Base-by-base conservation (phyloP, 2,888 invertebrate species). In the Drosophila prolongata region DNA sequence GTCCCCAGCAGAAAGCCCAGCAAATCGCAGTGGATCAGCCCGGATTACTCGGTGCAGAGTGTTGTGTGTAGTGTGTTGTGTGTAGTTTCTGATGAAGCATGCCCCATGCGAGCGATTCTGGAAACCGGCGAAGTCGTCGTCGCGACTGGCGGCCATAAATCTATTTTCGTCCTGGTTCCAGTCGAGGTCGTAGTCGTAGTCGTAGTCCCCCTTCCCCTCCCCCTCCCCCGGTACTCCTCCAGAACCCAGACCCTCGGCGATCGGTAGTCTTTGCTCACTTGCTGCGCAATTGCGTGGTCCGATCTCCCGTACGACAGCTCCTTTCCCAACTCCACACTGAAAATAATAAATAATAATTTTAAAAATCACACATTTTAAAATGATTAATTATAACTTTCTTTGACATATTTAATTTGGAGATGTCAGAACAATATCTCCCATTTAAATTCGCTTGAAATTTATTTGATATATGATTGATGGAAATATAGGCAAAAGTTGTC, bases 151-250 rank as follows among this genome's bases (percentile, higher is more conserved):
- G 81, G 87, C 76, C 75, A 87, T 85, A 85, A 88, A 85, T 85
- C 85, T 85, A 85, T 85, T 85, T 88, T 88, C 72, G 76, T 88
- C 75, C 89, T 86, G 79, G 27, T 61, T 80, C 69, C 78, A 83
- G 77, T 65, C 69, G 57, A 71, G 75, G 81, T 73, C 56, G 30
- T 30, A 30, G 30, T 65, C 69, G 57, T 73, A 77, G 81, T 71
- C 56, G 30, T 30, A 30, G 30, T 1, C 43, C 75, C 62, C 58
- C 59, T 64, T 59, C 66, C 52, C 58, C 59, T 64, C 60, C 66
- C 52, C 58, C 59, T 64, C 60, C 66, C 52, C 11, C 6, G 10
- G 11, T 30, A 14, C 34, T 16, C 34, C 47, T 47, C 34, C 10
- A 16, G 30, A 11, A 10, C 40, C 24, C 50, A 19, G 58, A 62